Evolutionary conservation across 2,888 invertebrate genomes (phyloP).

Genomic region (Hypomecis atomaria): DNA sequence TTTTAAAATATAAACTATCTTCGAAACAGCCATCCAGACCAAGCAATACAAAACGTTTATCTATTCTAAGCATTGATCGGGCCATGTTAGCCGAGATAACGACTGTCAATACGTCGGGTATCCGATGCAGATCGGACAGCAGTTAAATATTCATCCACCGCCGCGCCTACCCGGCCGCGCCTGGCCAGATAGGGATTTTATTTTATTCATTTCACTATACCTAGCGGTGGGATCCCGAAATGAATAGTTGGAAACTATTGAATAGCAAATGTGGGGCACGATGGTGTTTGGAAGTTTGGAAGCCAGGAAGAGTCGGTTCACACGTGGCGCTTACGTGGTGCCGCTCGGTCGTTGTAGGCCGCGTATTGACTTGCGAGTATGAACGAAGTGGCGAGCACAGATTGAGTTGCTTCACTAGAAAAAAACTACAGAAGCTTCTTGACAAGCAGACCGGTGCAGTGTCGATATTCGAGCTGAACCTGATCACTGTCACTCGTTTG

Average conservation of each 20-base stretch:
- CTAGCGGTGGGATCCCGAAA: slow-evolving; percentile 10
- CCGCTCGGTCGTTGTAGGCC: no score
- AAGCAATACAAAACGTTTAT: slow-evolving; percentile 9
- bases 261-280: slow-evolving; percentile 5
- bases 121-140: slow-evolving; percentile 42
- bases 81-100: slow-evolving; percentile 48
- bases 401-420: no score
- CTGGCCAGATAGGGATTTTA: slow-evolving; percentile 44
- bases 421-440: no score
- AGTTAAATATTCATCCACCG: slow-evolving; percentile 52
- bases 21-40: not conserved
- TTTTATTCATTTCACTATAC: slow-evolving; percentile 46
- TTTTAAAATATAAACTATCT: no score
- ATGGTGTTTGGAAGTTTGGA: not conserved
- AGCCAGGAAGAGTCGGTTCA: not conserved
- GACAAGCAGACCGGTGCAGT: no score
- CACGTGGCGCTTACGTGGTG: no score
- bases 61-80: slow-evolving; percentile 18
- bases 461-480: no score
- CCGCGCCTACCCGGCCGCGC: slow-evolving; percentile 40
- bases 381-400: no score
- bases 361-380: no score
- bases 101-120: slow-evolving; percentile 55
- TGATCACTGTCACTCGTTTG: no score
- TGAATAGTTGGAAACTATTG: slow-evolving; percentile 19